Evolutionary conservation across 2,113 vertebrate species (phyloP).

Genomic region (Tachuris rubrigastra): DNA sequence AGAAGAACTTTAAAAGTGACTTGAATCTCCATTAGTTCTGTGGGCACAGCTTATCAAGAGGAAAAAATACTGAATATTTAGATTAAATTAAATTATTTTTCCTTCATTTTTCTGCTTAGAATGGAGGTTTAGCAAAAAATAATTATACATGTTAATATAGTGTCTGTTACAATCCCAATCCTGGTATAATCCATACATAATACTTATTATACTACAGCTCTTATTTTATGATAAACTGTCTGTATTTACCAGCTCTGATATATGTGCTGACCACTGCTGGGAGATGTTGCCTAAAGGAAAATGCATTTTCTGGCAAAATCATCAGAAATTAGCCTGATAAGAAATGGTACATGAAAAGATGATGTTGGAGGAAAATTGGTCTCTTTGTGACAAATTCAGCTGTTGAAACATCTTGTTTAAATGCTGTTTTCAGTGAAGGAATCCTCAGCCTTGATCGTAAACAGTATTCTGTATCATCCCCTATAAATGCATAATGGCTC

Average conservation of each 20-base stretch:
- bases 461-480: neutral
- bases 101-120: neutral
- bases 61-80: neutral
- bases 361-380: neutral
- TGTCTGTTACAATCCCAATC: too few species aligned
- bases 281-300: slow-evolving; percentile 35
- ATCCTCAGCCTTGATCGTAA: slow-evolving; percentile 40
- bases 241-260: slow-evolving; percentile 25
- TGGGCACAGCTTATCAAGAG: neutral
- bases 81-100: neutral
- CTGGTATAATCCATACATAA: neutral
- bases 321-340: slow-evolving; percentile 50
- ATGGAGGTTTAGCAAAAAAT: neutral
- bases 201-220: neutral
- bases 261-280: slow-evolving; percentile 31
- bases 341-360: slow-evolving; percentile 15
- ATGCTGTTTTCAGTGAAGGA: slow-evolving; percentile 30
- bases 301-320: slow-evolving; percentile 7
- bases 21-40: neutral
- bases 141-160: too few species aligned
- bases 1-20: neutral
- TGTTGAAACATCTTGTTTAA: slow-evolving; percentile 38
- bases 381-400: slow-evolving; percentile 31
- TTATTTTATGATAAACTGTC: slow-evolving; percentile 28
- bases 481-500: neutral